Conservation (phyloP, 2,113 vertebrate genomes). For the Peromyscus californicus region DNA sequence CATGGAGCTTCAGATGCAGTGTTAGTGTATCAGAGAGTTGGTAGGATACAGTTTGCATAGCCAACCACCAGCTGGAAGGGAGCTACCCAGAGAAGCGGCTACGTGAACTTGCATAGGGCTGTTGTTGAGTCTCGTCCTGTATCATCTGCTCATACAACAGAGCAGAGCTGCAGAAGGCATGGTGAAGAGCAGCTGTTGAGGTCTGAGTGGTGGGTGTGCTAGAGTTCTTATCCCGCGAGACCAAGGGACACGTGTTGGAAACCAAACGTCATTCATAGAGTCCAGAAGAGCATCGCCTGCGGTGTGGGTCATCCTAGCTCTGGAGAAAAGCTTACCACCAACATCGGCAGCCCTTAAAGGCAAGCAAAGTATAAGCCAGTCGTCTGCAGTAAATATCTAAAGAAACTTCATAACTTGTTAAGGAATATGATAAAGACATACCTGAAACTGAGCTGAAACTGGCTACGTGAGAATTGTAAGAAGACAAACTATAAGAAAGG, state of each 20-base stretch:
- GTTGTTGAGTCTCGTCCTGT: no score
- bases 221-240: not conserved
- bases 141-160: not conserved
- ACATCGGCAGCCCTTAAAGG: not conserved
- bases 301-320: not conserved
- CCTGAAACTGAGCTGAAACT: not conserved
- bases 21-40: not conserved
- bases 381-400: not conserved
- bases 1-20: not conserved
- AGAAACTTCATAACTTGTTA: not conserved
- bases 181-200: no score
- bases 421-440: not conserved
- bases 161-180: not conserved
- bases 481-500: not conserved
- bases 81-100: not conserved
- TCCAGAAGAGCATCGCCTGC: not conserved
- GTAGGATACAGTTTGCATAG: not conserved
- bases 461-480: not conserved
- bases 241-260: no score
- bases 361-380: not conserved
- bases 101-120: no score
- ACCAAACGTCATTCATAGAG: not conserved
- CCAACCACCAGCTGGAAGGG: not conserved
- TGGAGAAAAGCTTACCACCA: no score
- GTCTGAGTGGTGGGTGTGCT: rapidly evolving